Evolutionary conservation across 2,888 invertebrate species (phyloP), one percentile per base, ranked within the genome.

Genomic region (Magallana nippona): DNA sequence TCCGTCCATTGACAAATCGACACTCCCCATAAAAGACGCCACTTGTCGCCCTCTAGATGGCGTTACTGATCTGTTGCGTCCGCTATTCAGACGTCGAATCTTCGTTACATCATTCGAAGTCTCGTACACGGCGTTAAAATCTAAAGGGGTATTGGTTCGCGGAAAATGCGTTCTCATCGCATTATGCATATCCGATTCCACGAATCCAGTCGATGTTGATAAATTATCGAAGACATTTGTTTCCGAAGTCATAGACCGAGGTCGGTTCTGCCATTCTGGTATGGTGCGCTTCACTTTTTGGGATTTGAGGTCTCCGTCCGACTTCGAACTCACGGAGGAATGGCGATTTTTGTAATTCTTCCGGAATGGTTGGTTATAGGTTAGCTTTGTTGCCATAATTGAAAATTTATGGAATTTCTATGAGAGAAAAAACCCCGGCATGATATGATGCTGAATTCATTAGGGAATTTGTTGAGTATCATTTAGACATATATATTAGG

Each of bases 101-200:
- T 32, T 71, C 71, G 13, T 71, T 13, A 71, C 27, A 27, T 71
- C 71, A 71, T 32, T 27, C 10, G 22, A 22, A 13, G 27, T 22
- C 22, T 71, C 71, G 71, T 71, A 71, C 13, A 71, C 71, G 27
- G 71, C 15, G 15, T 71, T 27, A 27, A 71, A 71, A 27, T 71
- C 71, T 32, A 27, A 22, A 15, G 71, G 71, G 2, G 71, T 71
- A 1, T 71, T 71, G 13, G 71, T 71, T 32, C 71, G 22, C 10
- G 71, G 71, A 22, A 27, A 13, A 71, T 71, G 10, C 15, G 27
- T 15, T 27, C 13, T 5, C 71, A 71, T 71, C 13, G 71, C 32
- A 3, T 5, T 44, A 5, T 44, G 44, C 15, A 71, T 32, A 1
- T 71, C 71, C 8, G 32, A 32, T 13, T 27, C 15, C 11, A 15